Base-by-base conservation (phyloP, 1,140 invertebrate species). In the Lasioglossum baleicum region DNA sequence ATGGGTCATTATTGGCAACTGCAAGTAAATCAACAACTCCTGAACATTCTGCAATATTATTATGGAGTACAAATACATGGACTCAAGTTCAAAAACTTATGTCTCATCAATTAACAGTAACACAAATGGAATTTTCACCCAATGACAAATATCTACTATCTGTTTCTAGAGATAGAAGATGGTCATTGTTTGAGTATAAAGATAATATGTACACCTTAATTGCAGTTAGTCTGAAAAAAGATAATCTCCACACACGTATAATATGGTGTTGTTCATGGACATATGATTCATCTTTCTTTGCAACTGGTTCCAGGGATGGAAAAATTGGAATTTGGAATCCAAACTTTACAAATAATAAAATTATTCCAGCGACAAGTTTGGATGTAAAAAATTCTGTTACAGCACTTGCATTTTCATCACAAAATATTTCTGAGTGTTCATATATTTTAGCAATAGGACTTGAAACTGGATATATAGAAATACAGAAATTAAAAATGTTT, bases 241-340 rank as follows among this genome's bases (percentile, higher is more conserved):
- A 95, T 78, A 94, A 94, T 20, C 93, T 97, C 17, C 98, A 99
- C 90, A 94, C 95, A 0, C 94, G 99, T 80, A 98, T 99, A 40
- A 98, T 99, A 85, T 99, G 98, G 98, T 96, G 97, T 48, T 99
- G 98, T 91, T 94, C 95, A 69, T 99, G 98, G 98, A 94, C 96
- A 31, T 94, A 95, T 85, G 97, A 99, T 93, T 96, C 96, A 10
- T 90, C 92, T 76, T 96, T 95, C 88, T 99, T 99, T 94, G 95
- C 94, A 0, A 99, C 99, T 6, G 97, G 96, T 51, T 99, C 98
- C 0, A 94, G 99, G 85, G 98, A 99, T 91, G 98, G 98, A 81
- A 98, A 97, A 94, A 95, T 98, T 58, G 95, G 94, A 2, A 81
- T 96, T 22, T 97, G 96, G 96, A 91, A 87, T 31, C 83, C 87